Base-by-base conservation (phyloP, 1,140 invertebrate species). In the Dendrolimus kikuchii region DNA sequence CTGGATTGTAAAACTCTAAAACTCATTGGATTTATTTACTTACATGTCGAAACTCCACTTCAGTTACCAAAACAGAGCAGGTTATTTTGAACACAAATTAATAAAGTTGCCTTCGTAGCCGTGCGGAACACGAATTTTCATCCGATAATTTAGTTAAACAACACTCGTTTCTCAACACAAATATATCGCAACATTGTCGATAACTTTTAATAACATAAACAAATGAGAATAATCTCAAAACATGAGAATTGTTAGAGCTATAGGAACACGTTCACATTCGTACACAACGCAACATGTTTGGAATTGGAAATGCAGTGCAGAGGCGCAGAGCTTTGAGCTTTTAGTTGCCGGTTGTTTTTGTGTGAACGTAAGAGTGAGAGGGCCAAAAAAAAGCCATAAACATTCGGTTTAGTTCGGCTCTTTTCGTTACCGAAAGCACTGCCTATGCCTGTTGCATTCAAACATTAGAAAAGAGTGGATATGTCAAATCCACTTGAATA, bases 341-440 rank as follows among this genome's bases (percentile, higher is more conserved):
- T 50, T 45, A 59, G 49, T 59, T 56, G 64, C 65, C 5, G 46
- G 66, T 60, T 80, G 75, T 79, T 78, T 74, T 82, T 77, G 72
- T 78, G 67, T 58, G 67, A 59, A 68, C 45, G 65, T 43, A 47
- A 58, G 73, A 85, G 71, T 51, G 75, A 74, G 80, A 83, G 60
- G 56, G 68, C 60, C 50, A 73, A 70, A 80, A 60, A 80, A 79
- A 66, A 68, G 77, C 71, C 68, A 71, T 72, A 68, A 73, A 72
- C 73, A 72, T 77, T 83, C 80, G 81, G 69, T 43, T 47, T 52
- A 62, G 54, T 59, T 82, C 81, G 81, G 68, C 57, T 54, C 44
- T 57, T 74, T 76, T 66, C 81, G 81, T 64, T 37, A 51, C 8
- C 53, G 54, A n/a, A 23, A 23, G 3, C 40, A 48, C 55, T 61